Conservation (phyloP, 2,888 invertebrate species). For the Folsomia manolachei region DNA sequence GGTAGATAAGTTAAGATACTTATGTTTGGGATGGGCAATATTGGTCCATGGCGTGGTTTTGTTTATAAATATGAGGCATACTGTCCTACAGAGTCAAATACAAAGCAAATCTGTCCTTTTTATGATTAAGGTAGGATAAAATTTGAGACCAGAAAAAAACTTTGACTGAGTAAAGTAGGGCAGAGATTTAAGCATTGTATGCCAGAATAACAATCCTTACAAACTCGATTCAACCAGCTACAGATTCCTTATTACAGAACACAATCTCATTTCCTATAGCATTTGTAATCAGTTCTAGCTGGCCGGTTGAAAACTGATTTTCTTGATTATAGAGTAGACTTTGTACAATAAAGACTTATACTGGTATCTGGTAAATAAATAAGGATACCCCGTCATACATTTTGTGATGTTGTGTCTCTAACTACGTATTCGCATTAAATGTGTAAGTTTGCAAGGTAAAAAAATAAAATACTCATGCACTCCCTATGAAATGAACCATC, state of each 20-base stretch:
- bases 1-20: too few species aligned
- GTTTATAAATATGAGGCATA: too few species aligned
- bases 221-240: neutral
- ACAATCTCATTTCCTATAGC: neutral
- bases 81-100: too few species aligned
- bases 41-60: too few species aligned
- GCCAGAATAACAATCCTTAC: neutral
- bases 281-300: neutral
- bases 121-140: neutral
- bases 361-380: too few species aligned
- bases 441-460: neutral
- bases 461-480: too few species aligned
- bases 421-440: neutral
- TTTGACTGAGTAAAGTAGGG: constrained; percentile 21
- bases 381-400: too few species aligned
- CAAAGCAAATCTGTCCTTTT: too few species aligned
- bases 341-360: too few species aligned
- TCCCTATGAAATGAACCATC: neutral
- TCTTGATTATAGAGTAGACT: neutral
- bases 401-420: neutral
- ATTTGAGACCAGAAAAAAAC: neutral
- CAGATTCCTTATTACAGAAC: neutral
- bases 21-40: too few species aligned
- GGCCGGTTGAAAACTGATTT: neutral
- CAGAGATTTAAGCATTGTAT: neutral